Evolutionary conservation across 2,888 invertebrate species (phyloP), one percentile per base, ranked within the genome.

Genomic region (Cancer borealis): DNA sequence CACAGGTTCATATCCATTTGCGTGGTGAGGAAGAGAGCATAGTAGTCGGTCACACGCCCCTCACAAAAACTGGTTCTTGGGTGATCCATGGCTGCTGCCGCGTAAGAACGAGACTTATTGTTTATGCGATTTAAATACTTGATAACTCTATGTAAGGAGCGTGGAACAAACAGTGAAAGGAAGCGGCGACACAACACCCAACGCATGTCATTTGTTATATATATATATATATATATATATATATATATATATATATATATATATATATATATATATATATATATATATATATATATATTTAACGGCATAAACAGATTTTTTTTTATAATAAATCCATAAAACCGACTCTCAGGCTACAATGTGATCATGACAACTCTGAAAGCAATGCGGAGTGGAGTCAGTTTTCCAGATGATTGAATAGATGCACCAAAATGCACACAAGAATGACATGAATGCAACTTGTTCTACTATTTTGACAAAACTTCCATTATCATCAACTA

Each of bases 11-110:
- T 66, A 91, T 92, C 92, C 92, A 92, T 92, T 92, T 92, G 92
- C 49, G 92, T 87, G 49, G 92, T 17, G 92, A 87, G 87, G 92
- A 92, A 54, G 92, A 87, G 84, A 84, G 49, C 49, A 87, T 92
- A 92, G 92, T 87, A 84, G 87, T 92, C 49, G 47, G 92, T 92
- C 87, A 92, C 49, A 92, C 92, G 92, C 92, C 92, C 92, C 39
- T 49, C 54, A 39, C 92, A 92, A 92, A 92, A 92, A 92, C 92
- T 92, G 49, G 92, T 87, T 92, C 92, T 87, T 54, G 91, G 54
- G 92, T 87, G 87, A 91, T 92, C 87, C 87, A 49, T n/a, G 49
- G 54, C 79, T 79, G 47, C 49, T n/a, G 26, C 39, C 87, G 54
- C 87, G 39, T 87, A 87, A 26, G 92, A 84, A 79, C 84, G 47